A percentile compares a stretch with the other conserved stretches of the same genome.
phyloP scores from a whole-genome alignment of 2,113 vertebrate genomes.

The Chunga burmeisteri region DNA sequence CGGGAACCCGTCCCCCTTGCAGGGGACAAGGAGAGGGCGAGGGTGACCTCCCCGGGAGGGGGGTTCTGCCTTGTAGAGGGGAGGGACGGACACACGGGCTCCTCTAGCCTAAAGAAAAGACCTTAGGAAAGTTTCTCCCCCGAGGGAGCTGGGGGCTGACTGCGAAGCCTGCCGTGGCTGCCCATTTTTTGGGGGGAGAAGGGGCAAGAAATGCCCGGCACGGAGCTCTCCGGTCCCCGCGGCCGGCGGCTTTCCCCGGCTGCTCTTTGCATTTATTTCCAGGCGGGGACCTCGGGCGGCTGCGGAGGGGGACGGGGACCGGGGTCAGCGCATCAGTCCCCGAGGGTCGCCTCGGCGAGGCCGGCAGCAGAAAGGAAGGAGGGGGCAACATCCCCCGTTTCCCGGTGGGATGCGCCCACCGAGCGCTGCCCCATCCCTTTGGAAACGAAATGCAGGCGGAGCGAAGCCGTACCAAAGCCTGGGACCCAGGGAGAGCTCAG shows the following conservation, averaged over 20 bases:
- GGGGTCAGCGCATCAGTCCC: background rate
- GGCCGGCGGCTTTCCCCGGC: background rate
- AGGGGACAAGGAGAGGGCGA: background rate
- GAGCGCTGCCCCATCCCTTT: background rate
- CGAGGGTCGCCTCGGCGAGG: background rate
- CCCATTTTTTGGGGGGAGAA: background rate
- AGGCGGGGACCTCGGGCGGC: background rate
- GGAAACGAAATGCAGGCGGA: background rate
- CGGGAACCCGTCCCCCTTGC: background rate
- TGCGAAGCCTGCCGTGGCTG: background rate
- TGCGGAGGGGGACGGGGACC: fast-evolving
- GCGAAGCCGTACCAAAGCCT: background rate
- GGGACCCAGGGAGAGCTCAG: background rate
- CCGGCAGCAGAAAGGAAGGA: background rate
- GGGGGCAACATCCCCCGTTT: background rate
- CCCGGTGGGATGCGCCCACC: background rate
- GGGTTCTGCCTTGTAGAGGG: too few species aligned
- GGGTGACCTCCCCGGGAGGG: background rate
- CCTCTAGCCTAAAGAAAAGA: background rate
- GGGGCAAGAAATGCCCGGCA: fast-evolving
- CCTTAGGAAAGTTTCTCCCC: background rate
- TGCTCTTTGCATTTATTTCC: background rate
- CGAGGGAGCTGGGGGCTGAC: background rate
- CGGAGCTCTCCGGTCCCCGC: background rate
- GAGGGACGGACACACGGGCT: background rate